A percentile compares a stretch with the other conserved stretches of the same genome.
Evolutionary conservation across 2,797 vertebrate genomes (phyloP).

Genomic region (Propithecus deckenii): DNA sequence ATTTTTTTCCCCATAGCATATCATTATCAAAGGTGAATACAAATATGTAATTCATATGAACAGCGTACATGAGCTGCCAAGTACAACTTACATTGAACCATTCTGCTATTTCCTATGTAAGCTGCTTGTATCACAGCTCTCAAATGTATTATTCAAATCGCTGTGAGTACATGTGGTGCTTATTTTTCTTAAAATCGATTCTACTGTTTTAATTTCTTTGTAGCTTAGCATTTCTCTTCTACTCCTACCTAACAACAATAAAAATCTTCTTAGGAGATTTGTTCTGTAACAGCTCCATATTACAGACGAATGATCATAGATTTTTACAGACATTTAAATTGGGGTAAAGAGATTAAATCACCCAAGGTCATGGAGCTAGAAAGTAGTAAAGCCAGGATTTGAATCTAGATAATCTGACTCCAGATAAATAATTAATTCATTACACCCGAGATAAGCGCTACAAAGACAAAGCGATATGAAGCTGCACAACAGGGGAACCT

Average conservation of each 20-base stretch:
- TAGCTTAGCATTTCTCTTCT: conserved; percentile 69
- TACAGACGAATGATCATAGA: background rate
- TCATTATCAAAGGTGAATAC: background rate
- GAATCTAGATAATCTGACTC: background rate
- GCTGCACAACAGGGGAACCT: background rate
- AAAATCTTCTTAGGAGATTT: background rate
- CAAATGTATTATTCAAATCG: background rate
- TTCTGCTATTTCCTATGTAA: background rate
- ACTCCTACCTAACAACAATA: conserved; percentile 3
- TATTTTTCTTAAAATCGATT: background rate
- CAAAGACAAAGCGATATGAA: background rate
- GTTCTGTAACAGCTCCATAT: background rate
- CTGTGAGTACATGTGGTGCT: background rate
- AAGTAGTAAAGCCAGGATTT: background rate
- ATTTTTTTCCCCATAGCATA: too few relatives aligned
- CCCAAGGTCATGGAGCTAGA: background rate
- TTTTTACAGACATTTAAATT: background rate
- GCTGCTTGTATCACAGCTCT: background rate
- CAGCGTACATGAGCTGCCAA: background rate
- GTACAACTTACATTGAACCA: background rate
- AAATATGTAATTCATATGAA: background rate
- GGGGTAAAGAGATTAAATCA: background rate
- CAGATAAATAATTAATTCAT: background rate
- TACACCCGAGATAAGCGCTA: background rate
- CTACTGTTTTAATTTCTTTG: background rate